These are phyloP conservation scores for Fregata magnificens DNA, from an alignment of 2,113 vertebrate genomes.

Conservation along the genomic window DNA sequence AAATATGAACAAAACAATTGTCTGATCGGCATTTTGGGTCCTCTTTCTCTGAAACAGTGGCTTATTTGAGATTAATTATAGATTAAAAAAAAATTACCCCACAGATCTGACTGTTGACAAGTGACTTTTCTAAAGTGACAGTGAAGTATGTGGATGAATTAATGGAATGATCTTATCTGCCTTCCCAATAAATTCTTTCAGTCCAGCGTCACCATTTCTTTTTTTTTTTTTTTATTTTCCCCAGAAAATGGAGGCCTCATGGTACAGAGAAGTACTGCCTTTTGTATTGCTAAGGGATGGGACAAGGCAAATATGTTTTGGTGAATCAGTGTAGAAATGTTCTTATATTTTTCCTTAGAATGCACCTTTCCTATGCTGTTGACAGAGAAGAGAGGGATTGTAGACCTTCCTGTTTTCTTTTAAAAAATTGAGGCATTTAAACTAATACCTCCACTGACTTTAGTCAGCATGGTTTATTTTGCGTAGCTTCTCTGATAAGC, in stretches of 20 bases:
- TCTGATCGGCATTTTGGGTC: neutral
- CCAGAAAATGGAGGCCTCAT: neutral
- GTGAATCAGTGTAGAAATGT: neutral
- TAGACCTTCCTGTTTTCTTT: neutral
- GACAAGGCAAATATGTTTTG: neutral
- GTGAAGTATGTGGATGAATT: neutral
- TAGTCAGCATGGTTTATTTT: neutral
- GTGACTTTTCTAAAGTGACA: neutral
- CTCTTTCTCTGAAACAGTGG: neutral
- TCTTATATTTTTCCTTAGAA: neutral
- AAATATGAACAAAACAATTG: neutral
- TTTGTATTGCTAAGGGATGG: neutral
- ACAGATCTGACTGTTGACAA: neutral
- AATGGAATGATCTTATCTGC: conserved; percentile 12
- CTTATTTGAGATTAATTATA: conserved; percentile 16
- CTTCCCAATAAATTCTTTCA: neutral
- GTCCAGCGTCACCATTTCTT: neutral
- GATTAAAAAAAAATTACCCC: neutral
- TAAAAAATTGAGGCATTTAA: neutral
- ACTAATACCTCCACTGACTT: neutral
- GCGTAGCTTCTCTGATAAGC: neutral
- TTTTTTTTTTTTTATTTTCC: neutral
- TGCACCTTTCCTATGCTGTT: neutral
- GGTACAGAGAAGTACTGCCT: neutral
- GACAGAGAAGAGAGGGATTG: neutral